Base-by-base conservation (phyloP, 1,140 invertebrate species). In the Nymphalis io region DNA sequence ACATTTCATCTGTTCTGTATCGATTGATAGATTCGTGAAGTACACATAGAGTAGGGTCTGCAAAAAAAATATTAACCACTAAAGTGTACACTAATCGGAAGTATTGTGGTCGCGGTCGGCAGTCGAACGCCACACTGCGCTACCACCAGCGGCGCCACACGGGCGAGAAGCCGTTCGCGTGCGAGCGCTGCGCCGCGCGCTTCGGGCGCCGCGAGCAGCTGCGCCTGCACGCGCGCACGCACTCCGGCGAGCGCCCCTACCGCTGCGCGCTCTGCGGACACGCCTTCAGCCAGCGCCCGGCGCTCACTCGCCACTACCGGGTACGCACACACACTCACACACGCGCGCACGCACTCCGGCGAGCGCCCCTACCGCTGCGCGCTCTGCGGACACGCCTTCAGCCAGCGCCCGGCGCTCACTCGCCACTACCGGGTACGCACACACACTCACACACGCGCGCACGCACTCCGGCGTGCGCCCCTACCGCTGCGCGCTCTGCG, bases 81-180 rank as follows among this genome's bases (percentile, higher is more conserved):
- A n/a, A n/a, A n/a, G n/a, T n/a, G n/a, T n/a, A 42, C 11, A 11
- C 10, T 8, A 48, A 48, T 11, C 44, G 44, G 2, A 3, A 3
- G 13, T 42, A 2, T 1, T 2, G 44, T 16, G 11, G 44, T 48
- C 1, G 1, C 42, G 1, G 23, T 42, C 18, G 16, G 0, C 76
- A 87, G 85, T 85, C 85, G 2, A 59, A 70, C 46, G 83, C 85
- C 0, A 63, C 77, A 3, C 75, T 87, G 0, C 71, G 73, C 10
- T 83, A 81, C 71, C 85, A 88, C 75, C 81, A 87, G 62, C 82
- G 82, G 4, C 73, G 74, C 0, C 84, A 86, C 75, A 83, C 84
- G 1, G 84, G 84, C 42, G 82, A 83, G 70, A 62, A 70, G 39
- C 84, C 84, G 3, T 77, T 73, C 72, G 21, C 70, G 8, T 87